Conservation (phyloP, 2,888 invertebrate genomes). For the Drosophila birchii region DNA sequence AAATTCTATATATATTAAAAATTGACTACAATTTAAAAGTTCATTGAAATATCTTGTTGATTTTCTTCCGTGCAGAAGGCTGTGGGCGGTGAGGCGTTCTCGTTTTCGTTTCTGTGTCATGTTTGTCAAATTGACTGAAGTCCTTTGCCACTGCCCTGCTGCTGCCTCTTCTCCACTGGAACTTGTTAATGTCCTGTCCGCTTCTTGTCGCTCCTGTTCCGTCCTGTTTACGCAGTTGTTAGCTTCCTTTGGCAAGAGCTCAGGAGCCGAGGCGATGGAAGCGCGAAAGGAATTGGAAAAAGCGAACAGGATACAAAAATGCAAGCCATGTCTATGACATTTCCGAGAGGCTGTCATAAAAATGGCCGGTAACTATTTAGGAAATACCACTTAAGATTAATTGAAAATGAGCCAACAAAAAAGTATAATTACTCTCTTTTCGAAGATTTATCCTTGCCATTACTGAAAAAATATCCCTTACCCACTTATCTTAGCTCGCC, state of each 20-base stretch:
- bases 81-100: constrained; percentile 30
- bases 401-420: constrained; percentile 6
- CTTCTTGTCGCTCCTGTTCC: constrained; percentile 39
- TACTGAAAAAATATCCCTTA: not conserved
- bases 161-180: constrained; percentile 18
- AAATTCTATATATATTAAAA: no score
- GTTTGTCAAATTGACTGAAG: constrained; percentile 76
- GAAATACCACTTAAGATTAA: constrained; percentile 32
- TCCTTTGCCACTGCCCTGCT: constrained; percentile 38
- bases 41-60: not conserved
- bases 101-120: constrained; percentile 71
- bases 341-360: constrained; percentile 32
- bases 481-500: not conserved
- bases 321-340: constrained; percentile 60
- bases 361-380: constrained; percentile 21
- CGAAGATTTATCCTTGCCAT: no score
- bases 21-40: not conserved
- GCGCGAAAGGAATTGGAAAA: constrained; percentile 4
- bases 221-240: constrained; percentile 44
- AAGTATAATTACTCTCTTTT: not conserved
- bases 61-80: constrained; percentile 9
- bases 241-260: constrained; percentile 20
- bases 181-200: constrained; percentile 56
- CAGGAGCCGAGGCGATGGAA: constrained; percentile 20
- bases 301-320: constrained; percentile 16